Evolutionary conservation across 2,797 vertebrate species (phyloP).

Genomic region (Podarcis lilfordi): DNA sequence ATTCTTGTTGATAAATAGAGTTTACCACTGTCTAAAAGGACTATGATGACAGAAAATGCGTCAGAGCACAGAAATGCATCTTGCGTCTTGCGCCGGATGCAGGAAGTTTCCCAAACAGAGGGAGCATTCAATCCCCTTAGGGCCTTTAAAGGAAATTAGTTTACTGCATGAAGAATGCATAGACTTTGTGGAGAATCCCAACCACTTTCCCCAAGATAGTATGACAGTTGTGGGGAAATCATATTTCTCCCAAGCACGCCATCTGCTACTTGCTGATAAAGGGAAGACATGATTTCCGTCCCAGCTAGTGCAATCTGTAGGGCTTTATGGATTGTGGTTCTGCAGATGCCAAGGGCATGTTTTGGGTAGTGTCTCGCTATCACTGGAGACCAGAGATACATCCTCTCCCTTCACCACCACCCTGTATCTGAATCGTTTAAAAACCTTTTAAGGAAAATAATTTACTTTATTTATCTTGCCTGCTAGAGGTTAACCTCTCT

Average conservation of each 20-base stretch:
- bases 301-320: not conserved
- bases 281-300: not conserved
- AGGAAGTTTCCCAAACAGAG: not conserved
- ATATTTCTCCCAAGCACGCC: not conserved
- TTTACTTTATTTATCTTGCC: not conserved
- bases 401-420: too few relatives aligned
- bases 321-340: not conserved
- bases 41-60: not conserved
- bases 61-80: not conserved
- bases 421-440: not conserved
- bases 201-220: not conserved
- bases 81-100: not conserved
- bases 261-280: not conserved
- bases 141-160: not conserved
- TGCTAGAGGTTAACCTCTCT: not conserved
- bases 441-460: not conserved
- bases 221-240: not conserved
- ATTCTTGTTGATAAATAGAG: not conserved
- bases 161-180: not conserved
- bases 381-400: too few relatives aligned
- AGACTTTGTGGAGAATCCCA: not conserved
- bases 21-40: not conserved
- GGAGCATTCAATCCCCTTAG: not conserved
- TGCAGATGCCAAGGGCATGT: not conserved
- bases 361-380: not conserved